phyloP scores from a whole-genome alignment of 2,113 vertebrate species.

The Leucoraja erinaceus region DNA sequence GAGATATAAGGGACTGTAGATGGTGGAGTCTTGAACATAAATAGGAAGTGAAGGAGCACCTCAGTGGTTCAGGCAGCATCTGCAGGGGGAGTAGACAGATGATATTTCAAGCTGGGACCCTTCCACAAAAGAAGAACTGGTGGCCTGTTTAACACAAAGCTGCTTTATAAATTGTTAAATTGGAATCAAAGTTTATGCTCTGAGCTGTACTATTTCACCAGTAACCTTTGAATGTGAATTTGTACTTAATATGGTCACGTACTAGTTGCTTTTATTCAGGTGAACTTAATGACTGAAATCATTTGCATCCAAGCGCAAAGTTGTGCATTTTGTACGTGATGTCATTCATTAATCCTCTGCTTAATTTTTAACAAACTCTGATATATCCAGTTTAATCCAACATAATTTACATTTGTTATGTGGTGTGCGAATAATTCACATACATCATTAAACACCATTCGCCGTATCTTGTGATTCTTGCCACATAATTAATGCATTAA shows the following conservation, averaged over 20 bases:
- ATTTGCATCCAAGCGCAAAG: background rate
- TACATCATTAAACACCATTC: slow-evolving; percentile 7
- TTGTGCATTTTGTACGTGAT: background rate
- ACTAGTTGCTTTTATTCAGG: background rate
- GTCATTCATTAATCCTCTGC: background rate
- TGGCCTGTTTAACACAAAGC: background rate
- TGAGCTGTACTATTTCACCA: background rate
- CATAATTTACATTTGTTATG: background rate
- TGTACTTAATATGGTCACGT: background rate
- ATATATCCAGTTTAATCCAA: slow-evolving; percentile 28
- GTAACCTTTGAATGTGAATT: slow-evolving; percentile 5
- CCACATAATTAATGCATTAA: background rate
- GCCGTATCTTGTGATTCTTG: slow-evolving; percentile 2
- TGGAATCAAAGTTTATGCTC: background rate
- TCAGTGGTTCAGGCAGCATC: no score
- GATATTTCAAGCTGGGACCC: no score
- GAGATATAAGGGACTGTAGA: no score
- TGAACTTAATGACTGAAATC: slow-evolving; percentile 24
- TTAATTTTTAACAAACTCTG: slow-evolving; percentile 30
- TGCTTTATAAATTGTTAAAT: background rate
- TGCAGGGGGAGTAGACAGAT: no score
- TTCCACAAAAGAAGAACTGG: background rate
- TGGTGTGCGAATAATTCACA: slow-evolving; percentile 10
- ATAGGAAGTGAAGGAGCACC: no score
- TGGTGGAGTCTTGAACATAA: no score